Evolutionary conservation across 2,888 invertebrate species (phyloP).

Genomic region (Himalopsyche japonica): DNA sequence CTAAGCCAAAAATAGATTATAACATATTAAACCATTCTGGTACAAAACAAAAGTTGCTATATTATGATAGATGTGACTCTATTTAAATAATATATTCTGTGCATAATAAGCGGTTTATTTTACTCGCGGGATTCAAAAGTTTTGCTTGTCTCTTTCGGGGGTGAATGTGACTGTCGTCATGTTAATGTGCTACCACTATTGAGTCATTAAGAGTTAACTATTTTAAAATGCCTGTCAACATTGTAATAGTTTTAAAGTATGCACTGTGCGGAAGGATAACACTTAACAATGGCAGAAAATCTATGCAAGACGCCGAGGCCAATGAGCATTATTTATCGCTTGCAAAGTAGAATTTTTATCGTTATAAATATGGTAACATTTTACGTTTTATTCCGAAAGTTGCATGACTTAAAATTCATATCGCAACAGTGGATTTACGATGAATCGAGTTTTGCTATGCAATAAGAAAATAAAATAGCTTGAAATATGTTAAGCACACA

Average conservation of each 20-base stretch:
- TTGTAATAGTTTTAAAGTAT: conserved; percentile 8
- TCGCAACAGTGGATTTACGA: neutral
- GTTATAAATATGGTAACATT: neutral
- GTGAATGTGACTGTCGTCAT: neutral
- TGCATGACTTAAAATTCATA: neutral
- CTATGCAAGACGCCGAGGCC: neutral
- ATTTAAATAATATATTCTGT: neutral
- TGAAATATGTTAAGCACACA: no score
- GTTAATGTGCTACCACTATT: conserved; percentile 1
- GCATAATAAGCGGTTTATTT: conserved; percentile 10
- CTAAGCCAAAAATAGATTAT: no score
- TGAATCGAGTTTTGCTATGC: neutral
- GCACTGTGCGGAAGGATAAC: neutral
- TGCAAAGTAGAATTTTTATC: conserved; percentile 2
- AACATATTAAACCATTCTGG: no score
- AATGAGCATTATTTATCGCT: neutral
- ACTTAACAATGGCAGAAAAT: neutral
- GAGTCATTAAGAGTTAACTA: conserved; percentile 5
- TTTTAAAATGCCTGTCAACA: conserved; percentile 21
- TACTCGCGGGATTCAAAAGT: conserved; percentile 12
- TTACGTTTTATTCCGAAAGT: neutral
- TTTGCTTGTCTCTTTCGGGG: neutral
- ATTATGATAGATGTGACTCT: neutral
- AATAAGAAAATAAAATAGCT: neutral
- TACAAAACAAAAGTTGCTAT: no score